These are phyloP conservation scores for Cosmia trapezina DNA, from an alignment of 2,888 invertebrate species.

Conservation along the genomic window DNA sequence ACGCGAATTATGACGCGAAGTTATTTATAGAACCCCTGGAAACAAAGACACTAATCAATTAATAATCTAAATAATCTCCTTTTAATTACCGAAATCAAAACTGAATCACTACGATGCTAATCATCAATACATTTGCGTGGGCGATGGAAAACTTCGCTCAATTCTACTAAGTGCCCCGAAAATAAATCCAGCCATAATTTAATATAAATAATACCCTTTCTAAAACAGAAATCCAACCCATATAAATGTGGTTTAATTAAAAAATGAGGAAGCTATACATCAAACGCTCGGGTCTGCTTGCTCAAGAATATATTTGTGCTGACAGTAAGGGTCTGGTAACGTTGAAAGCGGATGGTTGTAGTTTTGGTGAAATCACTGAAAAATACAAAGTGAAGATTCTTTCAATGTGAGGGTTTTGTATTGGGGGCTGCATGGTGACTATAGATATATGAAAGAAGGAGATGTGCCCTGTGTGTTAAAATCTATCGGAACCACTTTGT, in stretches of 20 bases:
- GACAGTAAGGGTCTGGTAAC: slow-evolving; percentile 30
- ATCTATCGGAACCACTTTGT: too few species aligned
- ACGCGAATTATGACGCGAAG: too few species aligned
- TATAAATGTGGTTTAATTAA: slow-evolving; percentile 66
- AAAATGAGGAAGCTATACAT: slow-evolving; percentile 60
- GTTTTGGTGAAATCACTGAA: neutral
- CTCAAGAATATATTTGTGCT: slow-evolving; percentile 55
- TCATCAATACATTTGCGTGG: slow-evolving; percentile 31
- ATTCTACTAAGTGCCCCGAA: slow-evolving; percentile 26
- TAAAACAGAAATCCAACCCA: slow-evolving; percentile 59
- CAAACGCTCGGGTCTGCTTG: slow-evolving; percentile 46
- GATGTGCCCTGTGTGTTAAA: too few species aligned
- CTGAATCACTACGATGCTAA: slow-evolving; percentile 23
- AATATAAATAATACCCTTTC: slow-evolving; percentile 34
- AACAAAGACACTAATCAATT: slow-evolving; percentile 33
- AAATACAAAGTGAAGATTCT: neutral
- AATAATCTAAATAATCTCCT: slow-evolving; percentile 26
- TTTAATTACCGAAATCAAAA: slow-evolving; percentile 32
- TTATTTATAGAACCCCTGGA: neutral
- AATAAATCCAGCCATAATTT: slow-evolving; percentile 42
- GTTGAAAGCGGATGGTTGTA: slow-evolving; percentile 6
- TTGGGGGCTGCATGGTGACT: too few species aligned
- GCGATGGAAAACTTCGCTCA: slow-evolving; percentile 26
- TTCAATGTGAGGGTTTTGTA: too few species aligned
- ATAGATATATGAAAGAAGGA: too few species aligned